These are phyloP conservation scores for Epizoanthus fatuus DNA, from an alignment of 92 coral and sea anemone genomes.

Conservation along the genomic window DNA sequence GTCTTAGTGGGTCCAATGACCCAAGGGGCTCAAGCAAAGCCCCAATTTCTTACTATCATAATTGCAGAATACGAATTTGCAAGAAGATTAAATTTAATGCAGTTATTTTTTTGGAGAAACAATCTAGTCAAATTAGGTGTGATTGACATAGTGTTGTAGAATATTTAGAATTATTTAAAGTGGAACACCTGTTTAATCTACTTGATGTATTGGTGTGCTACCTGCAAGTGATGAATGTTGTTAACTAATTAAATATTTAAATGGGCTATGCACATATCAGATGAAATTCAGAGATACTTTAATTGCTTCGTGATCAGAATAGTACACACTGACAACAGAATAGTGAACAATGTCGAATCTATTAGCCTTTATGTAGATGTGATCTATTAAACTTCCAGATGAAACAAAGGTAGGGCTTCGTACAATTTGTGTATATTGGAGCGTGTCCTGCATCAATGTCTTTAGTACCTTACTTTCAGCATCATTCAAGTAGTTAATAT, in stretches of 20 bases:
- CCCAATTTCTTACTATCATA: slow-evolving; percentile 21
- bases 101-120: not conserved
- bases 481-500: slow-evolving; percentile 24
- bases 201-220: slow-evolving; percentile 10
- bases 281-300: slow-evolving; percentile 38
- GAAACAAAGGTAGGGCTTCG: slow-evolving; percentile 33
- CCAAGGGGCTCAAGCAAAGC: slow-evolving; percentile 4
- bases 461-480: not conserved
- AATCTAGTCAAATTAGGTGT: slow-evolving; percentile 10
- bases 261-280: slow-evolving; percentile 5
- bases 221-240: slow-evolving; percentile 12
- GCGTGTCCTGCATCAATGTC: not conserved
- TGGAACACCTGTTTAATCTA: slow-evolving; percentile 12
- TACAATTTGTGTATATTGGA: not conserved
- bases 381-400: slow-evolving; percentile 30
- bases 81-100: slow-evolving; percentile 14
- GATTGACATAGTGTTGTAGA: slow-evolving; percentile 4
- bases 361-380: slow-evolving; percentile 43
- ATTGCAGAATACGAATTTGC: slow-evolving; percentile 24
- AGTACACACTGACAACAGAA: slow-evolving; percentile 70
- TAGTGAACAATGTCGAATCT: slow-evolving; percentile 26
- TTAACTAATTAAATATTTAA: slow-evolving; percentile 13
- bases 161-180: slow-evolving; percentile 16
- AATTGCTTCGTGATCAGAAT: slow-evolving; percentile 69
- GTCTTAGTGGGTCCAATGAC: slow-evolving; percentile 23